Percentiles rank a stretch among this genome's conserved stretches.
Conservation (phyloP, 2,797 vertebrate genomes). For the Myotis pilosus region DNA sequence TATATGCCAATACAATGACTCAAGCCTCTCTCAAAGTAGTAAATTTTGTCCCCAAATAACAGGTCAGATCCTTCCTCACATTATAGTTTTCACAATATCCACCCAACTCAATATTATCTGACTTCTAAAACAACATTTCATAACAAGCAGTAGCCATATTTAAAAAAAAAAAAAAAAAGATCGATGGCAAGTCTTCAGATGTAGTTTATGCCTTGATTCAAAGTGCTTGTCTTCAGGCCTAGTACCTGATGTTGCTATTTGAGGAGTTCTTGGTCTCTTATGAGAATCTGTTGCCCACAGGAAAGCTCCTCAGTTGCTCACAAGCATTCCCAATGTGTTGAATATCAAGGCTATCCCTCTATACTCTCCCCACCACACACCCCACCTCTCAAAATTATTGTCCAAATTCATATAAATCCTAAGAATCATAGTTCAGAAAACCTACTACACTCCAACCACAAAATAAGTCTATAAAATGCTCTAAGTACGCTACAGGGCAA, state of each 20-base stretch:
- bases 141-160: background rate
- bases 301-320: background rate
- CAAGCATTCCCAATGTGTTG: background rate
- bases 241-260: background rate
- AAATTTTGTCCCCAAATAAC: conserved; percentile 5
- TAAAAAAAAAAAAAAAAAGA: background rate
- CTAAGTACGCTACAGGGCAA: background rate
- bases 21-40: conserved; percentile 25
- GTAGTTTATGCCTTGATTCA: background rate
- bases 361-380: background rate
- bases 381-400: background rate
- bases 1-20: background rate
- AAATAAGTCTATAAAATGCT: background rate
- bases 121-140: conserved; percentile 22
- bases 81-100: background rate
- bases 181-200: background rate
- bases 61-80: background rate
- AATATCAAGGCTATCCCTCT: background rate
- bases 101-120: background rate
- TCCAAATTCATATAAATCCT: conserved; percentile 4
- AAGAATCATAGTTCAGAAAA: background rate
- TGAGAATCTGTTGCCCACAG: background rate
- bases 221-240: background rate
- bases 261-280: background rate
- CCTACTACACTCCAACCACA: background rate